Conservation (phyloP, 2,113 vertebrate species). For the Epinephelus lanceolatus region DNA sequence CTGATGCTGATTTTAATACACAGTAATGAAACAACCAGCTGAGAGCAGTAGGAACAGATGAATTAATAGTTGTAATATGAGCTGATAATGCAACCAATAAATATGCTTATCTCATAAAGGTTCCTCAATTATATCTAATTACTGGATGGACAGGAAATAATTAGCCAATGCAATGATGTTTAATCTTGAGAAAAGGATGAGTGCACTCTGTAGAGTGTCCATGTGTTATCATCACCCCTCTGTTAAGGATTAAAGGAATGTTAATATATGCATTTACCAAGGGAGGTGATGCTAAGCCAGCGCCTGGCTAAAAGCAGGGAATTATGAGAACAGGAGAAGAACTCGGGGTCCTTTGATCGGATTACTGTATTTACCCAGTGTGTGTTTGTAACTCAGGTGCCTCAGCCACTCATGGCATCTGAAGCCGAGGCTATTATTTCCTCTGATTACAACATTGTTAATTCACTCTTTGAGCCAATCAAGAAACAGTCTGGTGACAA, state of each 20-base stretch:
- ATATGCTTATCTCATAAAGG: constrained; percentile 65
- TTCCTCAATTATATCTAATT: constrained; percentile 69
- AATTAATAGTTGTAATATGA: constrained; percentile 55
- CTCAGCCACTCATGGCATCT: constrained; percentile 40
- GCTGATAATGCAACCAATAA: constrained; percentile 66
- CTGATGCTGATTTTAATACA: constrained; percentile 1
- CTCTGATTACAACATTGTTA: constrained; percentile 74
- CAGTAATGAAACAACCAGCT: constrained; percentile 36
- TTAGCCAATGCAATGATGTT: constrained; percentile 60
- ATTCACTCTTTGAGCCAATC: constrained; percentile 53
- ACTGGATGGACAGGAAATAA: constrained; percentile 62
- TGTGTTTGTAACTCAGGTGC: constrained; percentile 74
- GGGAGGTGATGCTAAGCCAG: constrained; percentile 68
- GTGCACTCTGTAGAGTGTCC: constrained; percentile 48
- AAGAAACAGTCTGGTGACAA: constrained; percentile 61
- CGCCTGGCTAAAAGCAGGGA: constrained; percentile 70
- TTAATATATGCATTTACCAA: constrained; percentile 74
- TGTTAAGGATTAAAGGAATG: constrained; percentile 70
- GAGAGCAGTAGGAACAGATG: constrained; percentile 36
- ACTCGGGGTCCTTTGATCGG: constrained; percentile 72
- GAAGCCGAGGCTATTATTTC: constrained; percentile 64
- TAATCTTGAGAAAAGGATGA: constrained; percentile 63
- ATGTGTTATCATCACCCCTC: constrained; percentile 51
- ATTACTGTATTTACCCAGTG: constrained; percentile 75
- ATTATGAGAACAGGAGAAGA: constrained; percentile 71